Percentiles rank a stretch among this genome's conserved stretches.
phyloP scores from a whole-genome alignment of 2,888 invertebrate species.

The Pimpla rufipes region DNA sequence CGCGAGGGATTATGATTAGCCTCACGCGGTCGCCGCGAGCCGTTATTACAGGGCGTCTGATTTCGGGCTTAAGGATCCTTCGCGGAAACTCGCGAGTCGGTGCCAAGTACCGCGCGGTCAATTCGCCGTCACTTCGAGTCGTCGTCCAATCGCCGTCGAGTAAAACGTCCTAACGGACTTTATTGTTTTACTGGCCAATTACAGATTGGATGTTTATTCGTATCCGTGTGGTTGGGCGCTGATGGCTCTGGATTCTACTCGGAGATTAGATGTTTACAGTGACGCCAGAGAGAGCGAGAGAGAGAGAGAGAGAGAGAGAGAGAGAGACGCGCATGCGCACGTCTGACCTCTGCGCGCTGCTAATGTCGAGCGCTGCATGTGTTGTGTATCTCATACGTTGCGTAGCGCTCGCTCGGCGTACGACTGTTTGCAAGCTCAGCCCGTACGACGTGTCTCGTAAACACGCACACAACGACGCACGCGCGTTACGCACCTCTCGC shows the following conservation, averaged over 20 bases:
- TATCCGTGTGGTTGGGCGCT: too few species aligned
- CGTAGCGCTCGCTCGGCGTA: not conserved
- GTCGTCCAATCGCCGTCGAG: constrained; percentile 11
- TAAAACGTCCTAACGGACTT: constrained; percentile 72
- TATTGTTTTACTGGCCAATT: constrained; percentile 84
- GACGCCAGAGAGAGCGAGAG: too few species aligned
- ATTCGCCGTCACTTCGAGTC: not conserved
- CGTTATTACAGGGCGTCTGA: constrained; percentile 18
- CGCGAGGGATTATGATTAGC: constrained; percentile 31
- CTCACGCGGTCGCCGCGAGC: not conserved
- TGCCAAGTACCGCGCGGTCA: constrained; percentile 46
- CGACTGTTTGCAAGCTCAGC: not conserved
- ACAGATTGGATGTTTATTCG: constrained; percentile 78
- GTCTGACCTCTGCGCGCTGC: not conserved
- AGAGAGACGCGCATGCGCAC: not conserved
- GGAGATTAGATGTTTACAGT: constrained; percentile 72
- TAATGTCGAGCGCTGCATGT: not conserved
- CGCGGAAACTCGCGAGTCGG: constrained; percentile 46
- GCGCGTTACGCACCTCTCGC: not conserved
- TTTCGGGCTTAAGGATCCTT: constrained; percentile 35
- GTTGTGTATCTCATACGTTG: not conserved
- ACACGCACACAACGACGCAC: constrained; percentile 6
- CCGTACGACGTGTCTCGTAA: not conserved
- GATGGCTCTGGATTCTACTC: too few species aligned
- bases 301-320: not conserved